Conservation (phyloP, 2,888 invertebrate genomes). For the Parthenolecanium corni region DNA sequence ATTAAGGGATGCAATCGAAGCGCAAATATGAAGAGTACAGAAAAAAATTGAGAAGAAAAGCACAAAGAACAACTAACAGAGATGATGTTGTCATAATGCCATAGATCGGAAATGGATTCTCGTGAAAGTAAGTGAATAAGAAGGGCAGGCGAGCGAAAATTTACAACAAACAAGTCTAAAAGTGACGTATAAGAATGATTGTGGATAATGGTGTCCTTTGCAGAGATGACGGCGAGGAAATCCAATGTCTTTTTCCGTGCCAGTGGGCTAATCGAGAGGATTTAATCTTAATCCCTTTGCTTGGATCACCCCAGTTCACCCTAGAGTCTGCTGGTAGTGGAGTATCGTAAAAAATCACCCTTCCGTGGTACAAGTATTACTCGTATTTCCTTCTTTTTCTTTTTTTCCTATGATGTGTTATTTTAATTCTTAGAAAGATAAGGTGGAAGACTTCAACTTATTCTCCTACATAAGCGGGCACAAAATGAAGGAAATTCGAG, state of each 20-base stretch:
- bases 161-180: slow-evolving; percentile 20
- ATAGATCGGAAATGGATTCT: slow-evolving; percentile 7
- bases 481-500: too few relatives aligned
- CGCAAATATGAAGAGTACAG: too few relatives aligned
- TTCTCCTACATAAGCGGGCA: too few relatives aligned
- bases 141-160: slow-evolving; percentile 9
- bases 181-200: slow-evolving; percentile 26
- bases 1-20: too few relatives aligned
- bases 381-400: too few relatives aligned
- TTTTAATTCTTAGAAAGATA: too few relatives aligned
- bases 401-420: too few relatives aligned
- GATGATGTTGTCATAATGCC: slow-evolving; percentile 4
- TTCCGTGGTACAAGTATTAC: too few relatives aligned
- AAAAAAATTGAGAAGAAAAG: background rate
- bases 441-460: too few relatives aligned
- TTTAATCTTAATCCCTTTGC: slow-evolving; percentile 20
- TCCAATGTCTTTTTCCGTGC: slow-evolving; percentile 49
- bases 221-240: slow-evolving; percentile 13
- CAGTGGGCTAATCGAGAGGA: slow-evolving; percentile 43
- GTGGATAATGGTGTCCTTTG: slow-evolving; percentile 25
- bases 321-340: too few relatives aligned
- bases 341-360: too few relatives aligned
- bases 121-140: background rate
- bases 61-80: background rate
- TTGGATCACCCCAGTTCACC: background rate